Percentiles rank a stretch among this genome's conserved stretches.
These are phyloP conservation scores for Columba janthina DNA, from an alignment of 2,113 vertebrate species.

Conservation along the genomic window DNA sequence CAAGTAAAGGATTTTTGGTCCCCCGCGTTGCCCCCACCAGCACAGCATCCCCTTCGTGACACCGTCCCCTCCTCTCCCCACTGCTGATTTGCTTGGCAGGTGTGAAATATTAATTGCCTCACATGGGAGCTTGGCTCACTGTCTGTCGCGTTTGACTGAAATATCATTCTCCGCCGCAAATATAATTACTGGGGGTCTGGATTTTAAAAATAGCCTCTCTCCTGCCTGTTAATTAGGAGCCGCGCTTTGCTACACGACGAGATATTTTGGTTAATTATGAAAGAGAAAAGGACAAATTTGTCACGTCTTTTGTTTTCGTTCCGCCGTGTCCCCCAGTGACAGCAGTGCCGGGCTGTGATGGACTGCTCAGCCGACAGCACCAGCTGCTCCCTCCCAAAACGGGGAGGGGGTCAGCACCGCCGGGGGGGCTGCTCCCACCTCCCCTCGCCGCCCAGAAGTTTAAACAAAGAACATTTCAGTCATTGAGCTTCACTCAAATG, in stretches of 20 bases:
- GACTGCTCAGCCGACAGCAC: slow-evolving; percentile 60
- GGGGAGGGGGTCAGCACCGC: not conserved
- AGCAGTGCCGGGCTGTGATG: slow-evolving; percentile 53
- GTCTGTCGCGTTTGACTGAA: slow-evolving; percentile 78
- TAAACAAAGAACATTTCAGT: not conserved
- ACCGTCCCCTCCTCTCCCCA: slow-evolving; percentile 32
- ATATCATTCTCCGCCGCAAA: slow-evolving; percentile 76
- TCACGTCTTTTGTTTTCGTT: slow-evolving; percentile 82
- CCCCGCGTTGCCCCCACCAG: not conserved
- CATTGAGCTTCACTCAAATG: fast-evolving
- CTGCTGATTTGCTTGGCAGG: slow-evolving; percentile 77
- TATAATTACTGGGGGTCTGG: slow-evolving; percentile 73
- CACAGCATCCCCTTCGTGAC: not conserved
- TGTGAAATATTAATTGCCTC: slow-evolving; percentile 87
- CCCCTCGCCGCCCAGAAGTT: fast-evolving
- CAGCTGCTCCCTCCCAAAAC: slow-evolving; percentile 63
- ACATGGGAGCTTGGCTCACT: slow-evolving; percentile 75
- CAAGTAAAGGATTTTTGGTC: not conserved
- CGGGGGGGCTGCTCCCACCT: not conserved
- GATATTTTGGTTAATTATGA: slow-evolving; percentile 83
- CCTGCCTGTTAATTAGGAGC: slow-evolving; percentile 80
- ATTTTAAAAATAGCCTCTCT: slow-evolving; percentile 74
- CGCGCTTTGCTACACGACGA: slow-evolving; percentile 74
- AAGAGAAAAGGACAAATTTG: slow-evolving; percentile 82
- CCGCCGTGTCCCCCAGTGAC: slow-evolving; percentile 58